Percentiles rank a stretch among this genome's conserved stretches.
These are phyloP conservation scores for Ophraella communa DNA, from an alignment of 2,888 invertebrate genomes.

Conservation along the genomic window DNA sequence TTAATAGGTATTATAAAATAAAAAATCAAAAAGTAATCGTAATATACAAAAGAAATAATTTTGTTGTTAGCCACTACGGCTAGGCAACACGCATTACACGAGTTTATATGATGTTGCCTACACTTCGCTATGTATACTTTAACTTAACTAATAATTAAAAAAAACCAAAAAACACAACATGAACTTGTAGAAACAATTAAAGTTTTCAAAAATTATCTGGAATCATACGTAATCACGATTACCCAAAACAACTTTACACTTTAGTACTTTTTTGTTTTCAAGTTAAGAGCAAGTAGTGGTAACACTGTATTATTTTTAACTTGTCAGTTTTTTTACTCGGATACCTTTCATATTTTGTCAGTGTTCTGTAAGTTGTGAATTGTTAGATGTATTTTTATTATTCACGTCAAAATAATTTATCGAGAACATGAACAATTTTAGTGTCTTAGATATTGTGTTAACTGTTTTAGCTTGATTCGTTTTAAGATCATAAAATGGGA, in stretches of 20 bases:
- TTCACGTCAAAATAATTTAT: conserved; percentile 30
- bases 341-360: conserved; percentile 17
- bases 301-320: not conserved
- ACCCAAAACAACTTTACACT: not conserved
- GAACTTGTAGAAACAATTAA: no score
- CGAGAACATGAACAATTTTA: conserved; percentile 22
- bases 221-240: no score
- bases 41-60: no score
- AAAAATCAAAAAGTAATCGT: no score
- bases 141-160: no score
- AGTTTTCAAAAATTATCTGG: no score
- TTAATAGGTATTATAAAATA: no score
- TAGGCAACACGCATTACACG: not conserved
- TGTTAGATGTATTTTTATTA: conserved; percentile 29
- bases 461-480: conserved; percentile 24
- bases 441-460: conserved; percentile 26
- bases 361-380: conserved; percentile 20
- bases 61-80: no score
- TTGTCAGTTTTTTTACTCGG: conserved; percentile 18
- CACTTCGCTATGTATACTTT: not conserved
- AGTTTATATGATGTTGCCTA: not conserved
- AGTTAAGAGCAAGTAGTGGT: not conserved
- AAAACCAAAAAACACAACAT: no score
- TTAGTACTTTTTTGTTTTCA: not conserved
- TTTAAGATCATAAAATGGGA: conserved; percentile 16